Evolutionary conservation across 2,888 invertebrate genomes (phyloP), one percentile per base, ranked within the genome.

Genomic region (Pristionchus japonicus): DNA sequence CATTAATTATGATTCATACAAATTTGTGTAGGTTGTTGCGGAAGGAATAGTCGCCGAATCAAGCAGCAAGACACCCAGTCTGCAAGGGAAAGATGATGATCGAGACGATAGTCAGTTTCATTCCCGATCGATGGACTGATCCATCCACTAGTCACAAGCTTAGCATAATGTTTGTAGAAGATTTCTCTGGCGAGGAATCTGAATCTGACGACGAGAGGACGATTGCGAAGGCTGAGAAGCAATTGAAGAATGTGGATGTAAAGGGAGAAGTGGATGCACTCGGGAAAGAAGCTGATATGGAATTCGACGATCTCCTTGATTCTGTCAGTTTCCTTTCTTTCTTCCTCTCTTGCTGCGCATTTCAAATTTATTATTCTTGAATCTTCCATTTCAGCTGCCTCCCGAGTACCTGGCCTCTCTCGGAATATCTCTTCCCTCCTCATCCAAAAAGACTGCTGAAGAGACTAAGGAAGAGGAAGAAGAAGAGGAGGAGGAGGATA

Each of bases 241-340:
- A 89, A 0, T 57, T 88, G 87, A 90, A 87, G 85, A 89, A 98
- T 40, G 70, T 88, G 70, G 91, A 91, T 43, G 95, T 90, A 95
- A 96, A 92, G 95, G 96, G 96, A 93, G 98, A 98, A 95, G 96
- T 98, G 37, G 97, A 97, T 92, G 96, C 97, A 89, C 95, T 98
- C 93, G 97, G 97, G 93, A 96, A 97, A 95, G 98, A 98, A 95
- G 97, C 97, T 93, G 96, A 97, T 95, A 96, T 97, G 95, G 97
- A 97, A 89, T 96, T 98, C 91, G 97, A 97, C 95, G 97, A 97
- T 95, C 96, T 98, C 93, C 95, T 98, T 74, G 96, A 90, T 31
- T 89, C 91, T 82, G 92, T 93, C 34, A 57, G 89, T 64, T 61
- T 31, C 70, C 40, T 57, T 2, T 57, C 61, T 27, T 47, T 52